Conservation (phyloP, 2,888 invertebrate species). For the Lepetodrilus schrolli region DNA sequence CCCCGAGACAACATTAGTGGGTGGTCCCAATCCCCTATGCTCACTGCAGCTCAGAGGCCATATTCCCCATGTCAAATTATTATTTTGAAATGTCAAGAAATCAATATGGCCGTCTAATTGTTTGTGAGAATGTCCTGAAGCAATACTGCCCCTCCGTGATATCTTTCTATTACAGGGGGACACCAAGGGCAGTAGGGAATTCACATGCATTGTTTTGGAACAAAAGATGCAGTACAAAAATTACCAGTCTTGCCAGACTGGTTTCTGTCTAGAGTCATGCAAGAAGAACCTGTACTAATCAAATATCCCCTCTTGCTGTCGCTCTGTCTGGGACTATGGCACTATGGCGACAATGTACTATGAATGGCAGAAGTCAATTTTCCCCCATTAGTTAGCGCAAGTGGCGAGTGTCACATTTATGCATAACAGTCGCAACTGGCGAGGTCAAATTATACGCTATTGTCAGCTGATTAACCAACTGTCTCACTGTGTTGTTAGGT, state of each 20-base stretch:
- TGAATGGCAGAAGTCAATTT: background rate
- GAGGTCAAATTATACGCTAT: constrained; percentile 3
- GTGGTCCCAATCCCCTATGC: background rate
- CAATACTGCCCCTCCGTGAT: background rate
- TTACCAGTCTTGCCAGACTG: background rate
- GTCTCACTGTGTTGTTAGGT: background rate
- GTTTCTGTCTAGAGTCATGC: background rate
- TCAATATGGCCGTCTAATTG: constrained; percentile 20
- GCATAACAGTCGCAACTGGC: background rate
- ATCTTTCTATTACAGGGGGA: constrained; percentile 3
- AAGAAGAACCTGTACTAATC: background rate
- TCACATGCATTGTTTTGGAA: background rate
- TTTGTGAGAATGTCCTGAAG: constrained; percentile 1
- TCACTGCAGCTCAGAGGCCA: constrained; percentile 5
- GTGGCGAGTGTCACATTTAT: background rate
- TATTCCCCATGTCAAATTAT: constrained; percentile 15
- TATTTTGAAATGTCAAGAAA: constrained; percentile 22
- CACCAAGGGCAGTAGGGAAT: background rate
- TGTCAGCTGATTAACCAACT: background rate
- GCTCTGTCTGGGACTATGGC: background rate
- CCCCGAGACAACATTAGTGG: background rate
- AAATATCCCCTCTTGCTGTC: background rate
- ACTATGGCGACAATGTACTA: background rate
- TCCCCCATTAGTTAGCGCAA: background rate
- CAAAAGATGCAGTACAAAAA: background rate